These are phyloP conservation scores for Myiotriccus ornatus DNA, from an alignment of 2,797 vertebrate species.

Conservation along the genomic window DNA sequence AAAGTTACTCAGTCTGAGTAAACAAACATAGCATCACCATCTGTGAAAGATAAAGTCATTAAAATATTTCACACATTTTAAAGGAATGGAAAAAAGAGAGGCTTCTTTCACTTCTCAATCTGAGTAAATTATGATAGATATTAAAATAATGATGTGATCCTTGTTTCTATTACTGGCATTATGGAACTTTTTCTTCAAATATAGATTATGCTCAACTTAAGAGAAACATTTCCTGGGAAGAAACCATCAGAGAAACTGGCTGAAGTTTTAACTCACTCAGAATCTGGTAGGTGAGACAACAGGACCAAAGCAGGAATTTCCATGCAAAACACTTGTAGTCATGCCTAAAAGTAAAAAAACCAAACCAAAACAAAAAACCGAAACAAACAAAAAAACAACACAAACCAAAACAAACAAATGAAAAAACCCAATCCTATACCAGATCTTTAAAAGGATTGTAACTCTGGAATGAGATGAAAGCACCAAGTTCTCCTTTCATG, in stretches of 20 bases:
- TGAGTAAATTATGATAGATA: background rate
- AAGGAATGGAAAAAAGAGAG: background rate
- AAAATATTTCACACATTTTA: background rate
- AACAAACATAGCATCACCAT: background rate
- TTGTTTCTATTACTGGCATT: background rate
- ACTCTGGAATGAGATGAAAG: background rate
- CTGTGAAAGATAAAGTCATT: background rate
- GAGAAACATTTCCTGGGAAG: background rate
- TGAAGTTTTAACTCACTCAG: background rate
- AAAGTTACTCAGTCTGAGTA: background rate
- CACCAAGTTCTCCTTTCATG: background rate
- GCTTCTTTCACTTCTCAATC: background rate
- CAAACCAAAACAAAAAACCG: no score
- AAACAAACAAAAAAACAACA: no score
- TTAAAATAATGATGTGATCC: background rate
- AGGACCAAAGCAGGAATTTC: background rate
- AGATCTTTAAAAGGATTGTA: background rate
- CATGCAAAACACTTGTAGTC: background rate
- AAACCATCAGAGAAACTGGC: background rate
- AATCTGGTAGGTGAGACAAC: background rate
- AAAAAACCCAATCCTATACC: background rate
- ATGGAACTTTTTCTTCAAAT: background rate
- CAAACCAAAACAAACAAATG: background rate
- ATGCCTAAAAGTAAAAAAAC: background rate
- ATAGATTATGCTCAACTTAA: background rate